These are phyloP conservation scores for Heliconius erato DNA, from an alignment of 2,888 invertebrate species.

Conservation along the genomic window DNA sequence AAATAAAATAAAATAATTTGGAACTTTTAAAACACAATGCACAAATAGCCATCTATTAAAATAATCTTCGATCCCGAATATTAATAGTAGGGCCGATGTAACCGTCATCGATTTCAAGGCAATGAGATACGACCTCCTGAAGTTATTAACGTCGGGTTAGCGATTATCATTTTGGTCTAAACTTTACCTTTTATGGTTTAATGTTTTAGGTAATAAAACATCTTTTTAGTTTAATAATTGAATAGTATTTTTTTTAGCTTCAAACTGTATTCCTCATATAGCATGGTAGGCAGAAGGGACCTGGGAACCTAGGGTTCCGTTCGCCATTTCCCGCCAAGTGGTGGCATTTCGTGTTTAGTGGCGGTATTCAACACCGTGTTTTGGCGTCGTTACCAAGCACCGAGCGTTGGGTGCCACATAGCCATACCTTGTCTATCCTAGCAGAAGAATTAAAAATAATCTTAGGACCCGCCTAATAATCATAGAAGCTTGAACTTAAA, in stretches of 20 bases:
- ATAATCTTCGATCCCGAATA: constrained; percentile 35
- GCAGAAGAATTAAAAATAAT: no score
- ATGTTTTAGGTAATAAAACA: not conserved
- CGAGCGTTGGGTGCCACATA: no score
- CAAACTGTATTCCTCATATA: not conserved
- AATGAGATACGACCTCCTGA: constrained; percentile 35
- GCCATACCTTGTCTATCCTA: no score
- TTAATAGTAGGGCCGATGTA: constrained; percentile 33
- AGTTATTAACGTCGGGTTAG: constrained; percentile 42
- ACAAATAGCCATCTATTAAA: constrained; percentile 14
- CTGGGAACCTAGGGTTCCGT: no score
- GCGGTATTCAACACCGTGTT: no score
- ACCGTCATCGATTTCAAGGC: constrained; percentile 44
- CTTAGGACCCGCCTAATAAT: no score
- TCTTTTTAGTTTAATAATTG: not conserved
- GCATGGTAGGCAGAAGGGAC: no score
- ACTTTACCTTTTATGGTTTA: constrained; percentile 29
- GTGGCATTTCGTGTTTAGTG: no score
- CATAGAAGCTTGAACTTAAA: no score
- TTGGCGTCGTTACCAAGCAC: no score
- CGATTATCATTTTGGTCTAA: constrained; percentile 44
- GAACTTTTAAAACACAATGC: not conserved
- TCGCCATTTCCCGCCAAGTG: no score
- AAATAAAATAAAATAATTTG: not conserved
- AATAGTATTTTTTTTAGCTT: not conserved